Evolutionary conservation across 2,888 invertebrate genomes (phyloP), one percentile per base, ranked within the genome.

Genomic region (Drosophila antonietae): DNA sequence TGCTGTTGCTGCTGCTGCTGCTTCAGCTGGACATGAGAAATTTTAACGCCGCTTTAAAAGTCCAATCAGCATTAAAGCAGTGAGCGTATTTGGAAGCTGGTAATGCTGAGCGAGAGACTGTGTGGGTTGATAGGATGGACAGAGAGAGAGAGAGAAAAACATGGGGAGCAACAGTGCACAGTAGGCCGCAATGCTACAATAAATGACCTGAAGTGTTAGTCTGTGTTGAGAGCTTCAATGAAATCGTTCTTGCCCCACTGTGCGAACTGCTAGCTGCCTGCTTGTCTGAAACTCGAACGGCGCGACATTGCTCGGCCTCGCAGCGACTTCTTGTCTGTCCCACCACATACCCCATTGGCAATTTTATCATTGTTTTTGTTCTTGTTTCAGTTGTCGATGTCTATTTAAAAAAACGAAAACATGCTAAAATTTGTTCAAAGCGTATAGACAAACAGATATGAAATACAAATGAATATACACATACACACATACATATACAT

Each of bases 351-450:
- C 33, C 20, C 43, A 39, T 28, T 35, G 2, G 18, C 53, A 64
- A 55, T 20, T 65, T 72, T 86, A 87, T 83, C 67, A 58, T 52
- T 47, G 73, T 72, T 73, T 67, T 73, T 82, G 77, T 74, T 87
- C 61, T 77, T 78, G 62, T 55, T 80, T 71, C 44, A 58, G 47
- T 73, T 46, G 68, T 60, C 49, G 35, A 70, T 75, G 72, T 89
- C 84, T 84, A 84, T 89, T 89, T 73, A 86, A 88, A 77, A 83
- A 64, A 23, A 65, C 63, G 72, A 75, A 84, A 83, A 80, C 75
- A 83, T 75, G 87, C 78, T 80, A 75, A 80, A 80, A 68, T 85
- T 88, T 77, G 73, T 75, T 80, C 47, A 76, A 83, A 73, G 59
- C 56, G 64, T 37, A 88, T 68, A 73, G 53, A 63, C 72, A 70